Evolutionary conservation across 2,888 invertebrate species (phyloP).

Genomic region (Eilema depressum): DNA sequence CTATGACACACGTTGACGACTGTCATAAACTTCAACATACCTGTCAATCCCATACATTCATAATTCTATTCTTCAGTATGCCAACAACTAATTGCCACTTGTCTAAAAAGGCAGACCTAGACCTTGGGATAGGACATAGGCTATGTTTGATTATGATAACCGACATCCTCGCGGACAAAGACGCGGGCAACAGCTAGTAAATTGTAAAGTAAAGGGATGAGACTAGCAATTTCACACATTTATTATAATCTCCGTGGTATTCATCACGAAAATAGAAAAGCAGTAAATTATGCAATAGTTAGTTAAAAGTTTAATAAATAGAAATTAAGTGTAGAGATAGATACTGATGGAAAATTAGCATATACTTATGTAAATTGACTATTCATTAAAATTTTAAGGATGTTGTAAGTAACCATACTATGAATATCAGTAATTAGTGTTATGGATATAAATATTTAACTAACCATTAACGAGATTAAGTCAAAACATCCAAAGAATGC

Average conservation of each 20-base stretch:
- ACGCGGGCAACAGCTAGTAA: too few relatives aligned
- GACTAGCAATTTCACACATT: too few relatives aligned
- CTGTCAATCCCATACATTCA: too few relatives aligned
- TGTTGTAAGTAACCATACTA: not conserved
- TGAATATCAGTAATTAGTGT: constrained; percentile 2
- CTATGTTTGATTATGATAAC: too few relatives aligned
- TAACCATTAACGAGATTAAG: not conserved
- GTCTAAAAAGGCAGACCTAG: too few relatives aligned
- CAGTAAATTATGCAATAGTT: not conserved
- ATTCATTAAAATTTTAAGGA: constrained; percentile 13
- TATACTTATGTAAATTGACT: constrained; percentile 2
- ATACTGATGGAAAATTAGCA: constrained; percentile 4
- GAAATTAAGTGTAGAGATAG: not conserved
- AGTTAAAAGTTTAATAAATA: constrained; percentile 7
- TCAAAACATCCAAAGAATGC: not conserved
- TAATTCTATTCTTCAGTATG: too few relatives aligned
- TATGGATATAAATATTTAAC: not conserved
- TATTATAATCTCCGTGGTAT: not conserved
- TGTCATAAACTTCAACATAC: too few relatives aligned
- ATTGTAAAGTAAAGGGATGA: too few relatives aligned
- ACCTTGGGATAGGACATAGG: too few relatives aligned
- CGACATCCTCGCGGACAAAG: too few relatives aligned
- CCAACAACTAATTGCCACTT: too few relatives aligned
- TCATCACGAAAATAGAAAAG: not conserved
- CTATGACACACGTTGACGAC: too few relatives aligned